Evolutionary conservation across 2,113 vertebrate genomes (phyloP).

Genomic region (Damaliscus lunatus): DNA sequence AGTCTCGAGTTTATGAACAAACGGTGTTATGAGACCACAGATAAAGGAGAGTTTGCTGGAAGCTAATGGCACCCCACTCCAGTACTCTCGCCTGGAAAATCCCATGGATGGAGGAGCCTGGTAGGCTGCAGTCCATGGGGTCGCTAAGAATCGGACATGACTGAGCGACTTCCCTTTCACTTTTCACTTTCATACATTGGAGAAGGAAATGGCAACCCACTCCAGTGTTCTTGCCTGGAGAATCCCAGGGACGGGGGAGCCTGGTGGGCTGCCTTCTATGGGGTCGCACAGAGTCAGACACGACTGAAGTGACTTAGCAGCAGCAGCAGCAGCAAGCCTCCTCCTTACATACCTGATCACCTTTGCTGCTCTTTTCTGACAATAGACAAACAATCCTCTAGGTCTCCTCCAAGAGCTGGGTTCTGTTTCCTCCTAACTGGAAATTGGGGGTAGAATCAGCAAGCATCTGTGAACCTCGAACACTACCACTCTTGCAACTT

Average conservation of each 20-base stretch:
- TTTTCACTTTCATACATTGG: too few species aligned
- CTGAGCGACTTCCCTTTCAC: too few species aligned
- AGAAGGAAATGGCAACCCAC: too few species aligned
- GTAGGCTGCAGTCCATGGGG: too few species aligned
- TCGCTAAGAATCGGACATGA: too few species aligned
- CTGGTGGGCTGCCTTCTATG: too few species aligned
- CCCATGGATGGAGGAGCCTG: too few species aligned
- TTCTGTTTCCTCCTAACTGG: neutral
- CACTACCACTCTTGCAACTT: neutral
- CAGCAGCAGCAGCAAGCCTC: neutral
- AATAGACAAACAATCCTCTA: neutral
- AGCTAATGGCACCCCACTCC: neutral
- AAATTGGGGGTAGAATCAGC: neutral
- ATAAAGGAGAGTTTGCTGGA: neutral
- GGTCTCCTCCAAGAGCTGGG: neutral
- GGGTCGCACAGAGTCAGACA: too few species aligned
- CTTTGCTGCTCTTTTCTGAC: constrained; percentile 17
- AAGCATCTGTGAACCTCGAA: neutral
- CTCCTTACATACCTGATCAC: neutral
- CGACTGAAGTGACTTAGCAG: too few species aligned
- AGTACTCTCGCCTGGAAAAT: too few species aligned
- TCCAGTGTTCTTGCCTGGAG: too few species aligned
- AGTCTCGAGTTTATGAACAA: constrained; percentile 20
- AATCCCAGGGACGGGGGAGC: too few species aligned
- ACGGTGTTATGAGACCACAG: neutral